Percentiles rank a stretch among this genome's conserved stretches.
Evolutionary conservation across 2,113 vertebrate genomes (phyloP).

Genomic region (Chascanopsetta lugubris): DNA sequence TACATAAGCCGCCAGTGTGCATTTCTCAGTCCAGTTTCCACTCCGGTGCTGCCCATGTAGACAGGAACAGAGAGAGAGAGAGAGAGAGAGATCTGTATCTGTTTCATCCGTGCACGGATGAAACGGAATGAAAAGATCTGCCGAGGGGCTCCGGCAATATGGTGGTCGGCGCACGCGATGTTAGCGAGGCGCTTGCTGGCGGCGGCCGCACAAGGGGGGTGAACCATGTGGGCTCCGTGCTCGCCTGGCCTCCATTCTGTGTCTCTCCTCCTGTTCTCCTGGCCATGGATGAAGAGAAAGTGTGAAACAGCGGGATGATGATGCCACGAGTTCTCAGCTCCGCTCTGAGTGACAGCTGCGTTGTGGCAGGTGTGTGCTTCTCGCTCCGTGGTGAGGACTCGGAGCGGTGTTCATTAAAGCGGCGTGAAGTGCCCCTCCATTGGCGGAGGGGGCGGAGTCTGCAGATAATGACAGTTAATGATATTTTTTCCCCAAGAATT

Average conservation of each 20-base stretch:
- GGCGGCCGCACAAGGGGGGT: conserved; percentile 27
- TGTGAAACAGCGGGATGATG: conserved; percentile 49
- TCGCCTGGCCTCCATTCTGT: conserved; percentile 28
- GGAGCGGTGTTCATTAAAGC: conserved; percentile 27
- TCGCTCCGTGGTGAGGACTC: conserved; percentile 30
- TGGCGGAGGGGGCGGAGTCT: conserved; percentile 15
- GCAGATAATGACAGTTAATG: conserved; percentile 10
- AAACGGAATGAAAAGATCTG: conserved; percentile 37
- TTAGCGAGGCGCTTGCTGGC: conserved; percentile 33
- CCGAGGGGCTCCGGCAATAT: conserved; percentile 46
- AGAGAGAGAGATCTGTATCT: conserved; percentile 14
- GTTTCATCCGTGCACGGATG: too few relatives aligned
- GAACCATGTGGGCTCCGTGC: conserved; percentile 8
- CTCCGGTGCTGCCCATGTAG: conserved; percentile 32
- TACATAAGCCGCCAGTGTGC: conserved; percentile 57
- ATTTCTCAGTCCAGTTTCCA: conserved; percentile 41
- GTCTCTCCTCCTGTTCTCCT: conserved; percentile 22
- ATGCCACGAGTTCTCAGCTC: conserved; percentile 39
- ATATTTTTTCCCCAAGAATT: neutral
- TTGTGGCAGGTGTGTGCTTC: conserved; percentile 58
- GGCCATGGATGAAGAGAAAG: conserved; percentile 31
- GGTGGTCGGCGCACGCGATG: conserved; percentile 39
- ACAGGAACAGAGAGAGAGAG: conserved; percentile 12
- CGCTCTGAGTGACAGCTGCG: conserved; percentile 52
- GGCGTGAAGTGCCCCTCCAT: conserved; percentile 33